phyloP scores from a whole-genome alignment of 2,797 vertebrate genomes.

The Leucoraja ocellata region DNA sequence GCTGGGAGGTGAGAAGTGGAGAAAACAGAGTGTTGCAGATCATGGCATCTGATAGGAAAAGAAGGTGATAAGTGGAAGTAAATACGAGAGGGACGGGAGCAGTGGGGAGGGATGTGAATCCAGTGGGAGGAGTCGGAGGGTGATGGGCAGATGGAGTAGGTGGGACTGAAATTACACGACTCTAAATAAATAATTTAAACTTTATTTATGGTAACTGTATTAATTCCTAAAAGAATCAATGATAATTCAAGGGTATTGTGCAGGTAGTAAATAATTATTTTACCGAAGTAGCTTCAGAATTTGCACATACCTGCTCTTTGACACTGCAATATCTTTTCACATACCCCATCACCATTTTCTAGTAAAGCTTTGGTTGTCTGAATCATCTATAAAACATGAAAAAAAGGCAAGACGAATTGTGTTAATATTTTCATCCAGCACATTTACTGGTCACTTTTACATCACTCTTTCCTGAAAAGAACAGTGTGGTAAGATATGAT shows the following conservation, averaged over 20 bases:
- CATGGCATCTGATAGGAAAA: too few relatives aligned
- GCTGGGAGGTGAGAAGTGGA: too few relatives aligned
- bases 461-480: not conserved
- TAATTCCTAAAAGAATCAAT: not conserved
- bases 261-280: not conserved
- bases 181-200: not conserved
- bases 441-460: not conserved
- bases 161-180: too few relatives aligned
- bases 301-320: conserved; percentile 80
- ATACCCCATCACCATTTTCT: conserved; percentile 76
- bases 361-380: conserved; percentile 78
- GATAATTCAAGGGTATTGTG: not conserved
- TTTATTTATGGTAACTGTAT: not conserved
- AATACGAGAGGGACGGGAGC: too few relatives aligned
- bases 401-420: not conserved
- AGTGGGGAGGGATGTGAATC: too few relatives aligned
- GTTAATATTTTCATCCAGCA: not conserved
- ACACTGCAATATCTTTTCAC: conserved; percentile 82
- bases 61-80: too few relatives aligned
- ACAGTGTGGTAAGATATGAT: not conserved
- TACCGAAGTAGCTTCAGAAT: not conserved
- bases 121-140: too few relatives aligned
- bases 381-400: conserved; percentile 72
- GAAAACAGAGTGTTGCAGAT: too few relatives aligned
- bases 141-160: too few relatives aligned